phyloP scores from a whole-genome alignment of 2,797 vertebrate species.

The Zalophus californianus region DNA sequence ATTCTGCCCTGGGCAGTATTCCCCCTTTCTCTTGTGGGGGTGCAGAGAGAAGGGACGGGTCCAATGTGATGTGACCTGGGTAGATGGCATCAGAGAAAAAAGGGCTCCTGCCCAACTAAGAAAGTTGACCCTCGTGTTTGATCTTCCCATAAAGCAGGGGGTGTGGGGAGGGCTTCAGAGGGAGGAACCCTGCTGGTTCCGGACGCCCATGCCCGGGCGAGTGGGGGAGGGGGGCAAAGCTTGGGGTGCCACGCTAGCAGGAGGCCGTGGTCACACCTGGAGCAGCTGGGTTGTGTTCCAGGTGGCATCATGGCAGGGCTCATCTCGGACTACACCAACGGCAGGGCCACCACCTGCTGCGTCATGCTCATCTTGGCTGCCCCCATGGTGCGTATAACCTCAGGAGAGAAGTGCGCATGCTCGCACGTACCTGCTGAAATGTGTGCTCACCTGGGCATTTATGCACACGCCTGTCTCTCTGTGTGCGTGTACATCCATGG shows the following conservation, averaged over 20 bases:
- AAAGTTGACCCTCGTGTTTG: not conserved
- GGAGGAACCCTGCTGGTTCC: not conserved
- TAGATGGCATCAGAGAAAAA: not conserved
- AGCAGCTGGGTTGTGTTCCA: slow-evolving; percentile 57
- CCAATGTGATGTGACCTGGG: not conserved
- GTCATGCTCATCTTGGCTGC: slow-evolving; percentile 95
- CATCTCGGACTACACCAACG: slow-evolving; percentile 94
- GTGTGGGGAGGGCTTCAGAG: not conserved
- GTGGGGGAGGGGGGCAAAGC: not conserved
- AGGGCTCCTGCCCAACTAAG: not conserved
- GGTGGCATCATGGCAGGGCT: slow-evolving; percentile 96
- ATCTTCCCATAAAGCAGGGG: not conserved
- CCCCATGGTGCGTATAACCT: slow-evolving; percentile 92
- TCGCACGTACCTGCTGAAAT: rapidly evolving
- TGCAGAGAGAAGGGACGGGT: not conserved
- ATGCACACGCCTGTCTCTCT: not conserved
- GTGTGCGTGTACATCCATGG: not conserved
- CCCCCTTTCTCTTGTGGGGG: not conserved
- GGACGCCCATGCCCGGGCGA: not conserved
- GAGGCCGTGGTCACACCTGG: not conserved
- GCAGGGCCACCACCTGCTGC: slow-evolving; percentile 95
- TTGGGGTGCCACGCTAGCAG: not conserved
- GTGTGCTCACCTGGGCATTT: rapidly evolving
- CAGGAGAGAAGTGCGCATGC: rapidly evolving
- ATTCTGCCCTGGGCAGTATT: not conserved